Evolutionary conservation across 2,797 vertebrate species (phyloP).

Genomic region (Cyclura pinguis): DNA sequence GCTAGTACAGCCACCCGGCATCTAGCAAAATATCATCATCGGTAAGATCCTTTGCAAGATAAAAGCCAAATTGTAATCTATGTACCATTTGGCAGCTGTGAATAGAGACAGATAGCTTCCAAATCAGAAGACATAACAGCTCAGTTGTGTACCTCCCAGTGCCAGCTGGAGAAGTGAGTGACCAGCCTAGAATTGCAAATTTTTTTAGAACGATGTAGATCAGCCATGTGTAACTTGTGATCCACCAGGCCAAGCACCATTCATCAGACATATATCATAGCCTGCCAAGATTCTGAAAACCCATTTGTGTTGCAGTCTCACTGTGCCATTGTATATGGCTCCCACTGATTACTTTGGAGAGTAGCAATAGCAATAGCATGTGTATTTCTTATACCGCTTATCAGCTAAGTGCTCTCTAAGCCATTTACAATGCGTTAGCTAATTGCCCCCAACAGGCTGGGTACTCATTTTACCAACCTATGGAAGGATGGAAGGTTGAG

Average conservation of each 20-base stretch:
- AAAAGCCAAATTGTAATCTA: background rate
- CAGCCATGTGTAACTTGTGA: background rate
- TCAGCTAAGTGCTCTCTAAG: no score
- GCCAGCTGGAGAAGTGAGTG: background rate
- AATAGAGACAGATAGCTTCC: background rate
- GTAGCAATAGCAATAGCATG: no score
- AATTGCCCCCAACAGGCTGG: no score
- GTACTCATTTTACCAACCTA: no score
- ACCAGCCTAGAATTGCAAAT: background rate
- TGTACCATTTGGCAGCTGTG: background rate
- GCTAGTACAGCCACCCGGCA: background rate
- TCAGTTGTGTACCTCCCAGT: background rate
- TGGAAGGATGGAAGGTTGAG: no score
- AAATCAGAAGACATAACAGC: background rate
- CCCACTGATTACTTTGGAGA: background rate
- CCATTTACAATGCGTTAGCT: no score
- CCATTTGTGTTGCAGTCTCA: background rate
- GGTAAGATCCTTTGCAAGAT: background rate
- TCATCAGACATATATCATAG: background rate
- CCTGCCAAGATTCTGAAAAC: background rate
- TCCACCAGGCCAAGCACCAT: background rate
- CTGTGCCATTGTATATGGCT: background rate
- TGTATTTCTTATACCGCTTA: no score
- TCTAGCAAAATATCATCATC: background rate
- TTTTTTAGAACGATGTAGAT: slow-evolving; percentile 3